A percentile compares a stretch with the other conserved stretches of the same genome.
phyloP scores from a whole-genome alignment of 53 echinoderm and acorn worm species.

The Zoroaster sp. region DNA sequence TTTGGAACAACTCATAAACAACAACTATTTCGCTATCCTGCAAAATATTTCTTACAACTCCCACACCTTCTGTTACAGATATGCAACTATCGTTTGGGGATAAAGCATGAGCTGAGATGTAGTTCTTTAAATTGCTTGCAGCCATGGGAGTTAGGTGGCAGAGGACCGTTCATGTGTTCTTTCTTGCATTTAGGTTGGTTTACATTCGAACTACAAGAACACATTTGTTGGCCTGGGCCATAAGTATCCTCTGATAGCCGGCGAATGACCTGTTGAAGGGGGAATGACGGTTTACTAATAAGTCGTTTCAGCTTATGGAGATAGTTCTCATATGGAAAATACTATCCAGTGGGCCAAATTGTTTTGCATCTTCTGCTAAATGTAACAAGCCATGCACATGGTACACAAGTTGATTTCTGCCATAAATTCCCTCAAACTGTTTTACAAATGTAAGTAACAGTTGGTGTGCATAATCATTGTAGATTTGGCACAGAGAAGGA shows the following conservation, averaged over 20 bases:
- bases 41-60: not conserved
- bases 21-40: not conserved
- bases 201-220: not conserved
- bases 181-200: not conserved
- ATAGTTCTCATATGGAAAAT: slow-evolving; percentile 49
- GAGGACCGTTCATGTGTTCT: not conserved
- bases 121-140: not conserved
- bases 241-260: not conserved
- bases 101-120: not conserved
- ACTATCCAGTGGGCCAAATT: not conserved
- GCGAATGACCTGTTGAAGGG: not conserved
- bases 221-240: not conserved
- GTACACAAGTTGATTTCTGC: slow-evolving; percentile 3
- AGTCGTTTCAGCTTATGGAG: not conserved
- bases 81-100: not conserved
- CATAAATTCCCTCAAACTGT: slow-evolving; percentile 25
- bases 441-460: not conserved
- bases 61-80: not conserved
- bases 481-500: not conserved
- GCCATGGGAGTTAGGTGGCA: not conserved
- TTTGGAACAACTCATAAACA: not conserved
- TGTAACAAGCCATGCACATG: not conserved
- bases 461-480: not conserved
- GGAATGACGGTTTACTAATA: not conserved
- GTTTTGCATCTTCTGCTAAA: slow-evolving; percentile 3